Percentiles rank a stretch among this genome's conserved stretches.
Evolutionary conservation across 2,797 vertebrate species (phyloP).

Genomic region (Aldrovandia affinis): DNA sequence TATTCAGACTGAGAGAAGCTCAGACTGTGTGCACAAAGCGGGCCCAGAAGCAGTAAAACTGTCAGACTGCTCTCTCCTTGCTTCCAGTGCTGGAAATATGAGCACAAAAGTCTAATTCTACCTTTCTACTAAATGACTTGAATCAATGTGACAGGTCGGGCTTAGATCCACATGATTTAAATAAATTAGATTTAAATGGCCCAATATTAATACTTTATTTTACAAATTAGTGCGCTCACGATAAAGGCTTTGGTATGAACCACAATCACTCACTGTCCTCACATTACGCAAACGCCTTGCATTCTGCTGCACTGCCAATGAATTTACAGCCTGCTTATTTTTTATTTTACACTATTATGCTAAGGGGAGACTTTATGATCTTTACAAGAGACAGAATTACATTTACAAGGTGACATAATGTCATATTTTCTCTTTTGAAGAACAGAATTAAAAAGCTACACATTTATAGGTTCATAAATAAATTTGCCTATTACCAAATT

Average conservation of each 20-base stretch:
- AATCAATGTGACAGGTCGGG: conserved; percentile 14
- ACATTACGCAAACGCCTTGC: not conserved
- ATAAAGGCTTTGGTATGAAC: conserved; percentile 10
- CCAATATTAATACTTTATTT: conserved; percentile 15
- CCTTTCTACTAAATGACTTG: conserved; percentile 5
- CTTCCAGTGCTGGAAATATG: not conserved
- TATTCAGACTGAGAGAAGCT: not conserved
- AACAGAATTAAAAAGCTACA: conserved; percentile 8
- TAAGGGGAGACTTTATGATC: not conserved
- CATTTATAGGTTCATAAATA: not conserved
- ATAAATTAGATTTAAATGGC: conserved; percentile 9
- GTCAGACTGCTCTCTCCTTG: not conserved
- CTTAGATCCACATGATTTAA: conserved; percentile 12
- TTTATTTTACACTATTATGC: not conserved
- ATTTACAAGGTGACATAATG: conserved; percentile 7
- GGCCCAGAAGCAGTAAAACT: not conserved
- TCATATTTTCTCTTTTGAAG: not conserved
- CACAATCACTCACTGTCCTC: not conserved
- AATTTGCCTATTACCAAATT: not conserved
- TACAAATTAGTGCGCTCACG: conserved; percentile 6
- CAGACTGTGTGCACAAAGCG: not conserved
- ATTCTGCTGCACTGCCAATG: not conserved
- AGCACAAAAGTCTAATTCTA: conserved; percentile 3
- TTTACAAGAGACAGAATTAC: conserved; percentile 13
- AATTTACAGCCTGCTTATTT: not conserved